Evolutionary conservation across 2,113 vertebrate species (phyloP), one percentile per base, ranked within the genome.

Genomic region (Thryonomys swinderianus): DNA sequence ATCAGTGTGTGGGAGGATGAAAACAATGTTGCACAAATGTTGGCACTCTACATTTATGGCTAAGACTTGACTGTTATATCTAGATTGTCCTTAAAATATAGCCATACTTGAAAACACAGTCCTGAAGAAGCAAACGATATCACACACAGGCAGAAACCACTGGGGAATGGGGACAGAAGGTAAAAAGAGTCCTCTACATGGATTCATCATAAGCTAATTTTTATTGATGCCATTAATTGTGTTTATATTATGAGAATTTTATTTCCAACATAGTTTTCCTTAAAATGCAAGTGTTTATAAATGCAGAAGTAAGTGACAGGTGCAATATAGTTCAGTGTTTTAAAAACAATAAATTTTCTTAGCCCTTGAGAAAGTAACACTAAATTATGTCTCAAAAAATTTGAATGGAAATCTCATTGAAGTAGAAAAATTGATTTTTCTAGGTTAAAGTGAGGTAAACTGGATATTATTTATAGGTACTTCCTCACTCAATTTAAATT

Each of bases 381-480:
- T 57, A 64, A 84, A 40, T 87, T 78, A 30, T 48, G 0, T 93
- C 76, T 37, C 61, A 20, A 73, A 45, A 51, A 11, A 4, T 79
- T 73, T 79, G n/a, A 82, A 83, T 55, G 91, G 92, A 88, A 95
- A 45, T 74, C 45, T 92, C 23, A 37, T 16, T 73, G 42, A 93
- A 76, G 34, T 48, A 61, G 57, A 91, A 78, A 86, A 78, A 85
- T 48, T 42, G 61, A 64, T 95, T 89, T 90, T 86, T 61, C 0
- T 79, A 7, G 62, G 25, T 96, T 51, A 84, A 59, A 83, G 82
- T 51, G 37, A 85, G 93, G 57, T 18, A 91, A 92, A 91, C 5
- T n/a, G 1, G 0, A 14, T 92, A 66, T 88, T 89, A 53, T 80
- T 96, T 90, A 76, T 27, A 55, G 86, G 18, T 80, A 18, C 27